Evolutionary conservation across 2,113 vertebrate genomes (phyloP).

Genomic region (Pungitius pungitius): DNA sequence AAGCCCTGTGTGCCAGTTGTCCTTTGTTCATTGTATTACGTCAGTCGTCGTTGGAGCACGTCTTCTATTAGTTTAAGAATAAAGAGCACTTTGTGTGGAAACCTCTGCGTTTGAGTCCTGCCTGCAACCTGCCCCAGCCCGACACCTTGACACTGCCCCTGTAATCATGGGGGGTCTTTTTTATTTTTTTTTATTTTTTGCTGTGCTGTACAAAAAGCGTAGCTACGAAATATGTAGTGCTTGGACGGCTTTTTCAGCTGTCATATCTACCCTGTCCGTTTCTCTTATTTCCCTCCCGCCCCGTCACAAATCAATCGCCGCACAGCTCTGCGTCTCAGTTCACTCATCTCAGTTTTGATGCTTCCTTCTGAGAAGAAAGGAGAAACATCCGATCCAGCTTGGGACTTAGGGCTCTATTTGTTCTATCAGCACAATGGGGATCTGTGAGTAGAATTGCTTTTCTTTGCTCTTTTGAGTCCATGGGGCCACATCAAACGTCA

Average conservation of each 20-base stretch:
- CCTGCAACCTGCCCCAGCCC: too few relatives aligned
- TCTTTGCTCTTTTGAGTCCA: conserved; percentile 37
- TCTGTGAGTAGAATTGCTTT: conserved; percentile 39
- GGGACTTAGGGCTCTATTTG: conserved; percentile 28
- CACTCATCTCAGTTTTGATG: conserved; percentile 12
- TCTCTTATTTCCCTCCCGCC: background rate
- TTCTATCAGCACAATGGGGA: conserved; percentile 28
- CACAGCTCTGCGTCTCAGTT: background rate
- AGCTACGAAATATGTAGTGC: background rate
- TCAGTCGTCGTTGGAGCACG: too few relatives aligned
- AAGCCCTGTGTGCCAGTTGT: too few relatives aligned
- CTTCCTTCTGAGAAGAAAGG: conserved; percentile 26
- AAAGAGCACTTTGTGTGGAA: too few relatives aligned
- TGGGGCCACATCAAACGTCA: conserved; percentile 33
- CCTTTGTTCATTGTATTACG: too few relatives aligned
- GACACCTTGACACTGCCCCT: too few relatives aligned
- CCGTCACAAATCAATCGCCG: conserved; percentile 1
- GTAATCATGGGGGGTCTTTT: too few relatives aligned
- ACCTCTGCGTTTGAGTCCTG: too few relatives aligned
- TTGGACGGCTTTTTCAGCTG: background rate
- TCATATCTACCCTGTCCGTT: background rate
- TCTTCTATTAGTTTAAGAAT: too few relatives aligned
- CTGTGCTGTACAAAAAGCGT: background rate
- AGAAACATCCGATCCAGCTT: conserved; percentile 11
- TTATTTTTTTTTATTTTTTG: background rate